Evolutionary conservation across 2,888 invertebrate species (phyloP).

Genomic region (Hyposoter dolosus): DNA sequence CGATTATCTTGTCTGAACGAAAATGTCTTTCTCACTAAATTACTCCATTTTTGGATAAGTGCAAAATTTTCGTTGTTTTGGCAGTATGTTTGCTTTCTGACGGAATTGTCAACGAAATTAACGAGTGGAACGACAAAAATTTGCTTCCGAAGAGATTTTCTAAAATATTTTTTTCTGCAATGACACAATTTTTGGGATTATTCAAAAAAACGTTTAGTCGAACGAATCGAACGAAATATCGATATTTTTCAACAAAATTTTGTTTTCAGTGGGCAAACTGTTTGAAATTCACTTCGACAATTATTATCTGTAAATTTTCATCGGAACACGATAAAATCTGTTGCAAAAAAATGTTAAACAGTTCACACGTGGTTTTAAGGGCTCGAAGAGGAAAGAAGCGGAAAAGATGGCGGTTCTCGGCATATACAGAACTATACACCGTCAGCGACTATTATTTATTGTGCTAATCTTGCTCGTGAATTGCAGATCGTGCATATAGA

Average conservation of each 20-base stretch:
- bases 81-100: too few relatives aligned
- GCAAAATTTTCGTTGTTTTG: too few relatives aligned
- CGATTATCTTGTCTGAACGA: neutral
- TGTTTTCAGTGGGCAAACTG: too few relatives aligned
- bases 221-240: too few relatives aligned
- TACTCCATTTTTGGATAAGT: too few relatives aligned
- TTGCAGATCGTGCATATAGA: conserved; percentile 42
- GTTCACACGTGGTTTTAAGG: conserved; percentile 24
- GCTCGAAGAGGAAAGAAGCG: conserved; percentile 22
- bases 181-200: too few relatives aligned
- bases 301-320: neutral
- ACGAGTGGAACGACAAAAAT: too few relatives aligned
- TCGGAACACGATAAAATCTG: neutral
- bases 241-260: too few relatives aligned
- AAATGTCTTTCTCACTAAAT: neutral
- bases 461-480: conserved; percentile 70
- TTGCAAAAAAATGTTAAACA: neutral
- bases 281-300: neutral
- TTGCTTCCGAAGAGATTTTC: too few relatives aligned
- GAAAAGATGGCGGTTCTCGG: conserved; percentile 30
- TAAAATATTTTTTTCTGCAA: too few relatives aligned
- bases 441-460: conserved; percentile 72
- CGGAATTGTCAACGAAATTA: too few relatives aligned
- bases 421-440: conserved; percentile 4
- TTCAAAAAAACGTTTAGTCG: too few relatives aligned